Percentiles rank a stretch among this genome's conserved stretches.
Evolutionary conservation across 2,797 vertebrate genomes (phyloP).

Genomic region (Microctenopoma lineatum): DNA sequence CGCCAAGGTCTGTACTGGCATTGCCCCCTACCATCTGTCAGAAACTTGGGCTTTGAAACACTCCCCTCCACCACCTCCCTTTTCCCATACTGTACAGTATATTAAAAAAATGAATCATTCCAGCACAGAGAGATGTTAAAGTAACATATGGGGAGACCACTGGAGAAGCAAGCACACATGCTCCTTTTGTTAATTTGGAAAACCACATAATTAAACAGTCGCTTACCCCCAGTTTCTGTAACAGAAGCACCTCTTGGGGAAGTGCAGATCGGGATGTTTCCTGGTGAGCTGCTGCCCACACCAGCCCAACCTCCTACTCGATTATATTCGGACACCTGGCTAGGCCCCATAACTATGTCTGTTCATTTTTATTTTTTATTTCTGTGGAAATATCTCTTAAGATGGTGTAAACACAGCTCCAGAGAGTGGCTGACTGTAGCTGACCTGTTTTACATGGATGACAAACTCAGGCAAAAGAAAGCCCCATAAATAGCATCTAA

Average conservation of each 20-base stretch:
- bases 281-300: not conserved
- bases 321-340: not conserved
- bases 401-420: constrained; percentile 11
- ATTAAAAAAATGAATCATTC: constrained; percentile 25
- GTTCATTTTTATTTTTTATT: not conserved
- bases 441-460: constrained; percentile 5
- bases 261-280: not conserved
- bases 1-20: constrained; percentile 67
- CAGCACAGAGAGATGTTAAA: constrained; percentile 17
- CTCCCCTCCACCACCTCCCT: constrained; percentile 1
- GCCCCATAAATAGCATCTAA: constrained; percentile 8
- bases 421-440: not conserved
- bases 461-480: constrained; percentile 10
- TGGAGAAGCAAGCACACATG: too few species aligned
- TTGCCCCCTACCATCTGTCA: constrained; percentile 72
- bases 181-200: not conserved
- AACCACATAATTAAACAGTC: not conserved
- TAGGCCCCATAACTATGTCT: not conserved
- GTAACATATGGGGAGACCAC: constrained; percentile 23
- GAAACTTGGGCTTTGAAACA: constrained; percentile 54
- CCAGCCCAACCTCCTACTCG: not conserved
- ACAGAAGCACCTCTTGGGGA: not conserved
- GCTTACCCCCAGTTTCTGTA: not conserved
- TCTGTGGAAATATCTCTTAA: constrained; percentile 3
- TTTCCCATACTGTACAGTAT: not conserved